Evolutionary conservation across 2,888 invertebrate species (phyloP).

Genomic region (Cepaea hortensis): DNA sequence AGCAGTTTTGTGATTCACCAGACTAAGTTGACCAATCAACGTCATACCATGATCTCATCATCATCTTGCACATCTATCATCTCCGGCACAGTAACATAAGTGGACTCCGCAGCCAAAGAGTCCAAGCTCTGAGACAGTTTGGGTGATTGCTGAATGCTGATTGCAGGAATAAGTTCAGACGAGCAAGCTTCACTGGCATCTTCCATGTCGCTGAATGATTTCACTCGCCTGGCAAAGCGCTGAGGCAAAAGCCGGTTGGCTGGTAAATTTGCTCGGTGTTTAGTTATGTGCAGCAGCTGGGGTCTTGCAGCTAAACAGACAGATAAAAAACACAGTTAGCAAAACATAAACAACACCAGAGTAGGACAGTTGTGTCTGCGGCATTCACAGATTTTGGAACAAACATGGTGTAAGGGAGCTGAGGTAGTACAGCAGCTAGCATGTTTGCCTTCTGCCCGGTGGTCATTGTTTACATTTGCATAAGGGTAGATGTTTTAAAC

Average conservation of each 20-base stretch:
- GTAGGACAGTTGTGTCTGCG: background rate
- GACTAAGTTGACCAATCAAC: background rate
- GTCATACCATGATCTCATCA: constrained; percentile 50
- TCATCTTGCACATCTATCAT: constrained; percentile 15
- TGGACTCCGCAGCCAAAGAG: constrained; percentile 40
- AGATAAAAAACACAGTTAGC: constrained; percentile 1
- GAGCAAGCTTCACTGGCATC: constrained; percentile 40
- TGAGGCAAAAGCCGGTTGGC: constrained; percentile 55
- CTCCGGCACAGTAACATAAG: constrained; percentile 36
- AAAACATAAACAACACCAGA: background rate
- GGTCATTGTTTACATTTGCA: no score
- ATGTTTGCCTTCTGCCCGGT: no score
- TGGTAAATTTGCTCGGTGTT: constrained; percentile 59
- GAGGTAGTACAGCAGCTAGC: no score
- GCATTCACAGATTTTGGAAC: no score
- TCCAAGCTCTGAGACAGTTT: background rate
- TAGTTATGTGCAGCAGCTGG: constrained; percentile 63
- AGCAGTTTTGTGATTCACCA: no score
- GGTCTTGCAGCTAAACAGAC: constrained; percentile 63
- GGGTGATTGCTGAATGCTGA: constrained; percentile 19
- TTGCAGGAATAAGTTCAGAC: constrained; percentile 30
- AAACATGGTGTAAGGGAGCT: no score
- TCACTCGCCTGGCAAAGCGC: constrained; percentile 4
- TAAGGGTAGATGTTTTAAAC: no score
- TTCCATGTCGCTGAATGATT: constrained; percentile 13